A percentile compares a stretch with the other conserved stretches of the same genome.
Conservation (phyloP, 23 tunicate species). For the Styela plicata region DNA sequence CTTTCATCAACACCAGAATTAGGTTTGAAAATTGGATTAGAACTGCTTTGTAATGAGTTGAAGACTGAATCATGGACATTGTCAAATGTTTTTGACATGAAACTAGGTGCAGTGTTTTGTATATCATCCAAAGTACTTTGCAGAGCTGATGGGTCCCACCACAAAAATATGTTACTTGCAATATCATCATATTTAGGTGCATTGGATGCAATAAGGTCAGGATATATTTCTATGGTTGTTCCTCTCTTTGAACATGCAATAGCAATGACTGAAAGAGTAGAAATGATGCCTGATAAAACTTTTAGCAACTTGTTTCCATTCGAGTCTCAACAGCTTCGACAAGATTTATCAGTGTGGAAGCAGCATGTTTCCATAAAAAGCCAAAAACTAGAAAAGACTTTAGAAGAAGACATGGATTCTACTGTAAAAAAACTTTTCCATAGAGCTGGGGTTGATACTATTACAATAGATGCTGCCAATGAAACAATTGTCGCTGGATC, state of each 20-base stretch:
- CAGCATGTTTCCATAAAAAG: background rate
- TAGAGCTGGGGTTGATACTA: background rate
- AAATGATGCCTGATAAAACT: background rate
- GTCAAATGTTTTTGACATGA: constrained; percentile 26
- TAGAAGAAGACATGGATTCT: background rate
- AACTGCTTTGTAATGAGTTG: constrained; percentile 4
- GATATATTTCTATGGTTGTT: constrained; percentile 34
- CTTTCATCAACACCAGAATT: constrained; percentile 36
- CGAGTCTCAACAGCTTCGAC: background rate
- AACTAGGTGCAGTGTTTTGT: constrained; percentile 30
- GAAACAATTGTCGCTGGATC: constrained; percentile 49
- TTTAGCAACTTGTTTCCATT: background rate
- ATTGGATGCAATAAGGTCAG: constrained; percentile 37
- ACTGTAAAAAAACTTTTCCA: background rate
- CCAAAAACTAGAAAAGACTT: background rate
- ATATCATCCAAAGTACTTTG: constrained; percentile 47
- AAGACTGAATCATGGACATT: constrained; percentile 39
- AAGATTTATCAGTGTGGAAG: constrained; percentile 2
- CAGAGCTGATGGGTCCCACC: constrained; percentile 18
- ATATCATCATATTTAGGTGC: constrained; percentile 76
- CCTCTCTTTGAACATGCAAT: constrained; percentile 69
- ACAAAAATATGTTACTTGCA: constrained; percentile 52
- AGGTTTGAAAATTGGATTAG: constrained; percentile 48
- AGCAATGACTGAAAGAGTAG: constrained; percentile 27
- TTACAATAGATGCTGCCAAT: background rate